Evolutionary conservation across 2,797 vertebrate species (phyloP).

Genomic region (Notamacropus eugenii): DNA sequence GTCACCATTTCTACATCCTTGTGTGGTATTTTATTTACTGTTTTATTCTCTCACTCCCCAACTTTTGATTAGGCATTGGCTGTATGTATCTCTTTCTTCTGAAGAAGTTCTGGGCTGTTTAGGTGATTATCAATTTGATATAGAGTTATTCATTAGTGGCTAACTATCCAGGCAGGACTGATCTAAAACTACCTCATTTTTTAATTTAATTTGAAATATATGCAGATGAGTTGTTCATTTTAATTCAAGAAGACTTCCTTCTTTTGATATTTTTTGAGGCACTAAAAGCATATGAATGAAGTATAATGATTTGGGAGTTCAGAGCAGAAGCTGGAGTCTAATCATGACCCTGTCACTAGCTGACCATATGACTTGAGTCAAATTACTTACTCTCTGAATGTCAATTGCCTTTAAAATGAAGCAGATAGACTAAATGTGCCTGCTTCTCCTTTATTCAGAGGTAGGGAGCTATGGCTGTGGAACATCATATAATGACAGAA

Average conservation of each 20-base stretch:
- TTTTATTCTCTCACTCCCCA: constrained; percentile 60
- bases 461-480: too few species aligned
- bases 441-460: too few species aligned
- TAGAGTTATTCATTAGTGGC: neutral
- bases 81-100: neutral
- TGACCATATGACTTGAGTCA: too few species aligned
- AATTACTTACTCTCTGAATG: too few species aligned
- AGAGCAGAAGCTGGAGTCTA: too few species aligned
- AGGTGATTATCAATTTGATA: neutral
- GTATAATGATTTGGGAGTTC: too few species aligned
- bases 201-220: neutral
- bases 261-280: too few species aligned
- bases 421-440: too few species aligned
- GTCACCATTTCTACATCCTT: constrained; percentile 62
- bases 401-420: too few species aligned
- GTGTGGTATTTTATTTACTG: constrained; percentile 73
- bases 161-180: too few species aligned
- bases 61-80: neutral
- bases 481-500: too few species aligned
- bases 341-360: neutral
- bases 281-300: too few species aligned
- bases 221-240: neutral
- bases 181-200: neutral
- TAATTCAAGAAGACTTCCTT: neutral
- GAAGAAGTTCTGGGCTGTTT: neutral